Base-by-base conservation (phyloP, 1,140 invertebrate genomes). In the Ylistrum balloti region DNA sequence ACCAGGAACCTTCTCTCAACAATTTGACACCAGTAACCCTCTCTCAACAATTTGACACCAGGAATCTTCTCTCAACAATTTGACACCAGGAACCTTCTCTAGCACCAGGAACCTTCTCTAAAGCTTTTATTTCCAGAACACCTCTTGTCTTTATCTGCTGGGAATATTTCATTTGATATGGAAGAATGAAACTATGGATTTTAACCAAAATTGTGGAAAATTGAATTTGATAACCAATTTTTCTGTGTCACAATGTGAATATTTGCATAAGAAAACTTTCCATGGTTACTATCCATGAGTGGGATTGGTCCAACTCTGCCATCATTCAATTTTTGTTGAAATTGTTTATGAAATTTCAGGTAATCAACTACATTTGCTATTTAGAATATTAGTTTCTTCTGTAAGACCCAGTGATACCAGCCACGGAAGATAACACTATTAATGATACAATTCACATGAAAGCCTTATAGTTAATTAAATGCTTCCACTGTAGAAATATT, bases 381-480 rank as follows among this genome's bases (percentile, higher is more conserved):
- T 74, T 74, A 74, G 56, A 74, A 74, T 74, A 74, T 74, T 74
- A 74, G 56, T 74, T 74, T 17, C 5, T 74, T 74, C 20, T 28
- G n/a, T 74, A 74, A 74, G 7, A 74, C 56, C 45, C 56, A 74
- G 5, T 74, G 56, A 74, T 28, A 74, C 56, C n/a, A 74, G 56
- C n/a, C n/a, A 74, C 28, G 22, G 22, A 74, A 74, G 56, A 45
- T 74, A 74, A 74, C 56, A 28, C 22, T 11, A 74, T 74, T 74
- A 74, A 74, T 74, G 56, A n/a, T 74, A 74, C 22, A 74, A 74
- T 74, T 74, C 17, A 1, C 56, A 28, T 74, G 56, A 74, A 74
- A 74, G 56, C 56, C n/a, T 74, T 28, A 28, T 74, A 74, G 56
- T 74, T 74, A 74, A 74, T 74, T 74, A 74, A 74, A 74, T 74